Percentiles rank a stretch among this genome's conserved stretches.
phyloP scores from a whole-genome alignment of 64 coral and sea anemone genomes.

The Actinia equina region DNA sequence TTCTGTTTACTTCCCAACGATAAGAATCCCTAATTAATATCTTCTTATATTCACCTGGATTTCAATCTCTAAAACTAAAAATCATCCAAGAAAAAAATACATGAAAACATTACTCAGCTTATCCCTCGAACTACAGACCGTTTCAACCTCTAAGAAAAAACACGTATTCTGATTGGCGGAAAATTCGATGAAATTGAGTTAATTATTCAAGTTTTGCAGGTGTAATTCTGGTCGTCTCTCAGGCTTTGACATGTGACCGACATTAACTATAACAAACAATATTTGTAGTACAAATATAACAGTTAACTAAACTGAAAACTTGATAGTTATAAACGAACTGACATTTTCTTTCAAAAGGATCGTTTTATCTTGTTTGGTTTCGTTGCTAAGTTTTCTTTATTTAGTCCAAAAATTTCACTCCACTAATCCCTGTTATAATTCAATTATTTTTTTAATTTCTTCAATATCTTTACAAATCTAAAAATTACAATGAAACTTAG shows the following conservation, averaged over 20 bases:
- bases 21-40: not conserved
- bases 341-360: too few relatives aligned
- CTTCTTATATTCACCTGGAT: not conserved
- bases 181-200: not conserved
- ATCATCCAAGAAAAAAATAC: not conserved
- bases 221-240: conserved; percentile 12
- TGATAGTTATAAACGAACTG: too few relatives aligned
- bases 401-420: too few relatives aligned
- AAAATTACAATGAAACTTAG: too few relatives aligned
- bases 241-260: not conserved
- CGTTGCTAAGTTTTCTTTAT: too few relatives aligned
- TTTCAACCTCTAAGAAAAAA: not conserved
- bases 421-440: too few relatives aligned
- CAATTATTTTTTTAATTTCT: too few relatives aligned
- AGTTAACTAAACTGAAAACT: too few relatives aligned
- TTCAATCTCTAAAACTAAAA: not conserved
- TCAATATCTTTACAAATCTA: too few relatives aligned
- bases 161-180: not conserved
- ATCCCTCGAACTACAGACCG: not conserved
- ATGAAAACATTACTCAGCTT: not conserved
- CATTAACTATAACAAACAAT: not conserved
- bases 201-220: not conserved
- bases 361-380: too few relatives aligned
- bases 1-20: not conserved
- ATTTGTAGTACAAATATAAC: too few relatives aligned